Evolutionary conservation across 2,888 invertebrate species (phyloP).

Genomic region (Lamellibrachia satsuma): DNA sequence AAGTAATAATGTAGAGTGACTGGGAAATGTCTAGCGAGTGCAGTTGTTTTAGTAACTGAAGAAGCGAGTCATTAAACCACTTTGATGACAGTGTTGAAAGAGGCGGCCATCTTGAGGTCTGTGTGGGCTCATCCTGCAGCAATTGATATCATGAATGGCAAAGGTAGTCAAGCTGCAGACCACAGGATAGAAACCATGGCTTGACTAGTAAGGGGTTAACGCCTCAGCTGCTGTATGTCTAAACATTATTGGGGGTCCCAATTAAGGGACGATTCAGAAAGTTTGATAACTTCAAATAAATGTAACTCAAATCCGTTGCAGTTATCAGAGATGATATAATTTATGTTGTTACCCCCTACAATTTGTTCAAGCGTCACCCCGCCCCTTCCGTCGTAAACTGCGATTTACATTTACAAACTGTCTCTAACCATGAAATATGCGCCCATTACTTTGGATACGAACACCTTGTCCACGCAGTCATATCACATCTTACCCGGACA

Average conservation of each 20-base stretch:
- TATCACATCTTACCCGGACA: not conserved
- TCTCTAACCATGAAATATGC: not conserved
- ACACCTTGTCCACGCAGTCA: constrained; percentile 7
- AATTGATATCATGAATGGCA: not conserved
- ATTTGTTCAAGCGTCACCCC: not conserved
- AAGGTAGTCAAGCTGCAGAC: not conserved
- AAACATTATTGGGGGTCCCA: not conserved
- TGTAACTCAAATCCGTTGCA: not conserved
- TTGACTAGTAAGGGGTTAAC: not conserved
- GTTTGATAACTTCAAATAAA: not conserved
- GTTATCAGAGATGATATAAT: not conserved
- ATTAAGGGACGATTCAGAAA: not conserved
- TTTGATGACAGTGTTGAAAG: not conserved
- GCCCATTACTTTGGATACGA: not conserved
- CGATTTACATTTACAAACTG: not conserved
- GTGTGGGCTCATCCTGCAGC: not conserved
- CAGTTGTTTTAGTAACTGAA: not conserved
- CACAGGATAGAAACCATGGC: not conserved
- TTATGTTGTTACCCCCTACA: not conserved
- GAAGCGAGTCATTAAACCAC: not conserved
- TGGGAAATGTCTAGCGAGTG: not conserved
- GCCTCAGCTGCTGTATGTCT: not conserved
- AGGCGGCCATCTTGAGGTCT: not conserved
- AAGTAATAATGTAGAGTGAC: not conserved
- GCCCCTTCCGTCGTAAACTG: not conserved